phyloP scores from a whole-genome alignment of 2,888 invertebrate genomes.

The Andrena flavipes region DNA sequence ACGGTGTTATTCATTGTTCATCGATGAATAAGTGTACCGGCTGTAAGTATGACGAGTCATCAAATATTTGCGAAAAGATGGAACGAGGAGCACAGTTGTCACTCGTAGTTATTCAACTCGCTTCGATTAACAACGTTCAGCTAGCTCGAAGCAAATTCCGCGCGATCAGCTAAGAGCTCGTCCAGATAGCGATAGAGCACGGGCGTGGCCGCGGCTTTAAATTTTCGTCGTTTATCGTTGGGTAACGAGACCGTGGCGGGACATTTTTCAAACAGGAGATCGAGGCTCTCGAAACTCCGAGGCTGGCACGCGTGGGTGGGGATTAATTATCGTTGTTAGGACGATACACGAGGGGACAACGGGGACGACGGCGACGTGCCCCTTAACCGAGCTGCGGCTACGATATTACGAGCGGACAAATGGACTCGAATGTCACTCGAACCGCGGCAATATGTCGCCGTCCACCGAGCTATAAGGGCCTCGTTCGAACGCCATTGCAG shows the following conservation, averaged over 20 bases:
- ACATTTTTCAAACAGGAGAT: not conserved
- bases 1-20: not conserved
- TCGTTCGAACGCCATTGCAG: constrained; percentile 24
- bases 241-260: constrained; percentile 12
- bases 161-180: constrained; percentile 6
- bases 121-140: not conserved
- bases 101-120: not conserved
- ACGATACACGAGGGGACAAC: not conserved
- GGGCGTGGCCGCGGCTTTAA: constrained; percentile 9
- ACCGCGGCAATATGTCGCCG: constrained; percentile 48
- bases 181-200: not conserved
- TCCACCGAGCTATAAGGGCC: constrained; percentile 44
- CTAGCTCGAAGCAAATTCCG: not conserved
- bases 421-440: constrained; percentile 50
- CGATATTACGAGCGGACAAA: constrained; percentile 51
- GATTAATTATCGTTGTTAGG: constrained; percentile 45
- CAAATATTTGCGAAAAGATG: not conserved
- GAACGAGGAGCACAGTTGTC: not conserved
- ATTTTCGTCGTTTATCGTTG: constrained; percentile 19
- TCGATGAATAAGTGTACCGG: not conserved
- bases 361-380: constrained; percentile 14
- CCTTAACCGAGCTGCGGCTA: constrained; percentile 39
- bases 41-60: not conserved
- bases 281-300: not conserved
- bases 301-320: not conserved